A percentile compares a stretch with the other conserved stretches of the same genome.
Conservation (phyloP, 2,113 vertebrate species). For the Condylura cristata region DNA sequence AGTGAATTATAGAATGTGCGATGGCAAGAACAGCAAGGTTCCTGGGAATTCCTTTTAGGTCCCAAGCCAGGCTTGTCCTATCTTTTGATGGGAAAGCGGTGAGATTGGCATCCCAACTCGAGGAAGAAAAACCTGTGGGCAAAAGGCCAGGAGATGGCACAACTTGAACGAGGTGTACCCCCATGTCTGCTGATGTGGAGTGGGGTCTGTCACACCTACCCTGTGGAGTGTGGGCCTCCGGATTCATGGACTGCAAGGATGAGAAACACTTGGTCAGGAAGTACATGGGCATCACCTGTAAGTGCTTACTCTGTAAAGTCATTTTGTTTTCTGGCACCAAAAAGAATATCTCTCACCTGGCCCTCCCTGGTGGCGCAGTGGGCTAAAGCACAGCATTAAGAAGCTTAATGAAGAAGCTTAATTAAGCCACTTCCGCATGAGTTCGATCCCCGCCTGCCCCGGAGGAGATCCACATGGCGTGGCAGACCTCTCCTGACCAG, state of each 20-base stretch:
- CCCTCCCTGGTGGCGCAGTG: too few relatives aligned
- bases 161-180: neutral
- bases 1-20: neutral
- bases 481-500: too few relatives aligned
- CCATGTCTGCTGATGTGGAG: neutral
- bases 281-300: rapidly evolving
- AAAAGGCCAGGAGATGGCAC: neutral
- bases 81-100: neutral
- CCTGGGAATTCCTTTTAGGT: neutral
- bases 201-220: neutral
- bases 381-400: too few relatives aligned
- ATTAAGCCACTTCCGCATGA: too few relatives aligned
- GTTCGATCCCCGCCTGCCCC: too few relatives aligned
- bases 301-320: neutral
- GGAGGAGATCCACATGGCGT: too few relatives aligned
- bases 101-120: neutral
- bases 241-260: neutral
- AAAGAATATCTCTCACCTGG: neutral
- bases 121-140: neutral
- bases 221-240: neutral
- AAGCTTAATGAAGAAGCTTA: too few relatives aligned
- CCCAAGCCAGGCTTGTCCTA: neutral
- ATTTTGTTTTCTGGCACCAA: neutral
- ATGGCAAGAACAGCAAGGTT: neutral
- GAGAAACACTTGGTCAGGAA: neutral